phyloP scores from a whole-genome alignment of 2,888 invertebrate species.

The Neoscelio sp. region DNA sequence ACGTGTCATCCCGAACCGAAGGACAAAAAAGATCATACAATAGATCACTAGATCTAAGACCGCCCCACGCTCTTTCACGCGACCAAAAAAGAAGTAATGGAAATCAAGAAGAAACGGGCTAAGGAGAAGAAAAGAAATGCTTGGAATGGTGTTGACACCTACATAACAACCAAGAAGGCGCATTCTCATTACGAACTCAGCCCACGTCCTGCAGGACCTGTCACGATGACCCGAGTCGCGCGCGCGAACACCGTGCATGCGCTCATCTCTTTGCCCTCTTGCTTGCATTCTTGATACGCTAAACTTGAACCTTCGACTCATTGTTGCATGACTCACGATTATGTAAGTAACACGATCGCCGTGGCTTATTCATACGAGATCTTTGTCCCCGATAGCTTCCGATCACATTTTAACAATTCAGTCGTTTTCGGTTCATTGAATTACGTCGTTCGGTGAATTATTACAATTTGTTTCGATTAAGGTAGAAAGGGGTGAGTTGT shows the following conservation, averaged over 20 bases:
- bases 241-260: slow-evolving; percentile 51
- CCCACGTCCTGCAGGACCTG: slow-evolving; percentile 76
- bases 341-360: slow-evolving; percentile 63
- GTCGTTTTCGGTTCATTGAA: slow-evolving; percentile 64
- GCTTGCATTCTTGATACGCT: slow-evolving; percentile 58
- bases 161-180: slow-evolving; percentile 69
- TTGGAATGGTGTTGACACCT: slow-evolving; percentile 70
- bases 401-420: slow-evolving; percentile 65
- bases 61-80: slow-evolving; percentile 27
- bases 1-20: too few relatives aligned
- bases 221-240: slow-evolving; percentile 70
- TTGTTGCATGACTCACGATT: slow-evolving; percentile 68
- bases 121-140: slow-evolving; percentile 46
- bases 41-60: slow-evolving; percentile 63
- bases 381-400: slow-evolving; percentile 63
- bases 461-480: slow-evolving; percentile 57
- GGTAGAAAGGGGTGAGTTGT: too few relatives aligned
- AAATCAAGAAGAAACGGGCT: slow-evolving; percentile 21
- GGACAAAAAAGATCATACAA: too few relatives aligned
- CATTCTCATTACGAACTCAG: slow-evolving; percentile 69
- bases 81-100: slow-evolving; percentile 4
- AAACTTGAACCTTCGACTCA: slow-evolving; percentile 66
- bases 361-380: slow-evolving; percentile 66
- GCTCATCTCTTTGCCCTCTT: slow-evolving; percentile 46
- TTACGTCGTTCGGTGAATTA: slow-evolving; percentile 55